Conservation (phyloP, 2,888 invertebrate species). For the Philereme vetulata region DNA sequence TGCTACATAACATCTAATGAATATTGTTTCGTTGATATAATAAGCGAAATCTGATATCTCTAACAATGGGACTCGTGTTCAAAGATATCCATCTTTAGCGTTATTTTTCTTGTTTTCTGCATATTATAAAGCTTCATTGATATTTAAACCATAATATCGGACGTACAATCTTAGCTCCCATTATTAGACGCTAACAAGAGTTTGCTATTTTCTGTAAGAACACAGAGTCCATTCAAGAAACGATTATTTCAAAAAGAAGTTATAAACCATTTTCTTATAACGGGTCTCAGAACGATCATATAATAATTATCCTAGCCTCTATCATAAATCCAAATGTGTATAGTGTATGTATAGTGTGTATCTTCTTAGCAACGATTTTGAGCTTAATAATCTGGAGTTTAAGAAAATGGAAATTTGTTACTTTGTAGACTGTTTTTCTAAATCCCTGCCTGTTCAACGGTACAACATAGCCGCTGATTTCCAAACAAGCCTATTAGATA, state of each 20-base stretch:
- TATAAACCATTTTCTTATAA: too few relatives aligned
- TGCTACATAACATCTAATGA: too few relatives aligned
- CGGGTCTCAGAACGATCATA: too few relatives aligned
- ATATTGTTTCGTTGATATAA: not conserved
- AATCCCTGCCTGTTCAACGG: slow-evolving; percentile 12
- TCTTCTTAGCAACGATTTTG: too few relatives aligned
- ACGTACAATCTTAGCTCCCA: slow-evolving; percentile 36
- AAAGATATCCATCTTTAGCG: slow-evolving; percentile 12
- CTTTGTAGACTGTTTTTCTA: not conserved
- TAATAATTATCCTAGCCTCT: too few relatives aligned
- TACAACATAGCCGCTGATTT: slow-evolving; percentile 41
- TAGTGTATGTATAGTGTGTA: too few relatives aligned
- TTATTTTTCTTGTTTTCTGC: slow-evolving; percentile 15
- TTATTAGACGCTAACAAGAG: slow-evolving; percentile 42
- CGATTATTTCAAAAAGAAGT: too few relatives aligned
- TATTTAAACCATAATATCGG: slow-evolving; percentile 30
- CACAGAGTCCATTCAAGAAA: slow-evolving; percentile 1
- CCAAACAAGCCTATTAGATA: slow-evolving; percentile 46
- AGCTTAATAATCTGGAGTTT: too few relatives aligned
- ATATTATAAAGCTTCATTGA: slow-evolving; percentile 21
- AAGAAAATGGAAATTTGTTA: too few relatives aligned
- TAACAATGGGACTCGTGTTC: slow-evolving; percentile 17
- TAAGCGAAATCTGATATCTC: slow-evolving; percentile 9
- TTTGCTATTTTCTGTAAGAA: slow-evolving; percentile 42
- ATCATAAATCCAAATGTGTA: too few relatives aligned